Evolutionary conservation across 2,797 vertebrate genomes (phyloP), one percentile per base, ranked within the genome.

Genomic region (Phrynocephalus guinanensis): DNA sequence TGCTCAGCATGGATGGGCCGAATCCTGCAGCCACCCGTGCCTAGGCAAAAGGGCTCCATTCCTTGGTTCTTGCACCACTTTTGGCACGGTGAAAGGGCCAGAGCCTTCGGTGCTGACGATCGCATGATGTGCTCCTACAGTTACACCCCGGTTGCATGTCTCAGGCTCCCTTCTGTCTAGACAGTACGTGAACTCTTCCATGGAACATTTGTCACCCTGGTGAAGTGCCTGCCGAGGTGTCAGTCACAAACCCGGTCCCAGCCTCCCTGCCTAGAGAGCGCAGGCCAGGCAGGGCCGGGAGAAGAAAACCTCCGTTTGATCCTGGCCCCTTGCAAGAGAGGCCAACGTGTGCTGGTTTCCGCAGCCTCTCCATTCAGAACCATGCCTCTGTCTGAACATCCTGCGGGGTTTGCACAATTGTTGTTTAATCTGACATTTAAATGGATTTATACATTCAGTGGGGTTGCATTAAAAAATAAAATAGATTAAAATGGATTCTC

Each of bases 351-450:
- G 1, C 3, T 3, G 44, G 8, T 76, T 48, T 22, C 38, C 9
- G 2, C 30, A 33, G 71, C 30, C 16, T 8, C 16, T 73, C 18
- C 71, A 33, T 11, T 20, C 75, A 44, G 38, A 38, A 79, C 52
- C 56, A 86, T 60, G 50, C 38, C 38, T 44, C n/a, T 33, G 77
- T 26, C 10, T 52, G 60, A 48, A 52, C 1, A 10, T 33, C 86
- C 88, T 77, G 71, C 82, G 28, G 83, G 81, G 88, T 26, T 84
- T 48, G 30, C 0, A 38, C 66, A 76, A 10, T 63, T 16, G 79
- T 84, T 91, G 75, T 89, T 83, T 88, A 1, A 10, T 1, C 83
- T 56, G 68, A 28, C 86, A 73, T 28, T 0, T 33, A 91, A 86
- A 60, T 83, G 68, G 79, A 75, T 33, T 38, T 83, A 68, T 63